Evolutionary conservation across 1,140 invertebrate species (phyloP), one percentile per base, ranked within the genome.

Genomic region (Drosophila aff.): DNA sequence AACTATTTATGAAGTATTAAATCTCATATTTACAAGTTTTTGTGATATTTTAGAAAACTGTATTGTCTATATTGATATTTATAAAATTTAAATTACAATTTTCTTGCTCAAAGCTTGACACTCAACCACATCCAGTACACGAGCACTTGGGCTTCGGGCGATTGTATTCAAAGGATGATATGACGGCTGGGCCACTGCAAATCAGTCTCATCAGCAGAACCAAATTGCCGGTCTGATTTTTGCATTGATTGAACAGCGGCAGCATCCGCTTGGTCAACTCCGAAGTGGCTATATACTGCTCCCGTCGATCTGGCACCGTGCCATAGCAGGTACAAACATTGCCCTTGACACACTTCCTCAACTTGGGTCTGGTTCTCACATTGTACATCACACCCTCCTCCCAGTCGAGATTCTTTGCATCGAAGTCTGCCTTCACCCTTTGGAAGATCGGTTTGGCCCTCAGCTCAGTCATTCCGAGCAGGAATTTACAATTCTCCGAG

Each of bases 161-260:
- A 36, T 86, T 41, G 28, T 79, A 81, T 8, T 82, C 55, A 38
- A 92, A 92, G 4, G 72, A 33, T 4, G 83, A 81, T 0, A 92
- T 84, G 49, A 92, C 76, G 0, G 89, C 47, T 0, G 92, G 89
- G 0, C 92, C 92, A 71, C 81, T 91, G 67, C 83, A 91, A 3
- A 92, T 68, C 31, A 92, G n/a, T n/a, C 90, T 66, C 55, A 92
- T 63, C 18, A 91, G 61, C 0, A 92, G 28, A 5, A 92, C 81
- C n/a, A 92, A 79, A 58, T 92, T 92, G 0, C 92, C 92, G 0
- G 92, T 92, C 62, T 92, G 92, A 43, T 79, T 79, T 18, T 82
- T 80, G 68, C 84, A 81, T 10, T 85, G 76, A 81, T 92, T 92
- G 50, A 92, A 92, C 10, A 92, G 73, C 3, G 92, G 89, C 58